These are phyloP conservation scores for Epizoanthus illoricatus DNA, from an alignment of 92 coral and sea anemone genomes.

Conservation along the genomic window DNA sequence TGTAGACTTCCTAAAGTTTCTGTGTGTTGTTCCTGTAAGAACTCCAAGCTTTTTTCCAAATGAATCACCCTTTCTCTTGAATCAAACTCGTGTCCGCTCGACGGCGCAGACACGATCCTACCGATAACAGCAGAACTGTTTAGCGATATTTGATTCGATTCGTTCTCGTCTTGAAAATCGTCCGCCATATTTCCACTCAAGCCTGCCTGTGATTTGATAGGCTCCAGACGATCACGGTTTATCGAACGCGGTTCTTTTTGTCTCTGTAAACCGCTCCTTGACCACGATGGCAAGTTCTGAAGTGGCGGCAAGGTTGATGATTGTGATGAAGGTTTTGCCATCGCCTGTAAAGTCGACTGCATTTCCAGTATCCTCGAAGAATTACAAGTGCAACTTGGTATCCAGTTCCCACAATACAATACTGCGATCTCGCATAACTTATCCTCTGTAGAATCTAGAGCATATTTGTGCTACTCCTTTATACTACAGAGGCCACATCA, in stretches of 20 bases:
- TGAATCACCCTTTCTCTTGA: slow-evolving; percentile 62
- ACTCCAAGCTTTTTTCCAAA: slow-evolving; percentile 79
- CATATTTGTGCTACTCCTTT: neutral
- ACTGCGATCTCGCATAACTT: slow-evolving; percentile 9
- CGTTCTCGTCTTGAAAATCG: slow-evolving; percentile 39
- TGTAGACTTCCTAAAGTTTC: slow-evolving; percentile 81
- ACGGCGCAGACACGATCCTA: slow-evolving; percentile 93
- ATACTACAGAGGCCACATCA: neutral
- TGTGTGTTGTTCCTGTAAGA: slow-evolving; percentile 82
- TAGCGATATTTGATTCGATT: slow-evolving; percentile 19
- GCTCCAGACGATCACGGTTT: slow-evolving; percentile 79
- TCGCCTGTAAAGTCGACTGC: slow-evolving; percentile 71
- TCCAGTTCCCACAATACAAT: neutral
- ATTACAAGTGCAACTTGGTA: neutral
- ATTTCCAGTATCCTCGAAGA: slow-evolving; percentile 29
- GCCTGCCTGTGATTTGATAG: slow-evolving; percentile 54
- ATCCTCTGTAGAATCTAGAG: slow-evolving; percentile 2
- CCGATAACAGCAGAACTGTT: slow-evolving; percentile 41
- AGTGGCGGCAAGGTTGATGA: slow-evolving; percentile 89
- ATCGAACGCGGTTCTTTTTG: slow-evolving; percentile 81
- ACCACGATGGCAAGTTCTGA: slow-evolving; percentile 98
- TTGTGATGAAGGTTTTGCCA: slow-evolving; percentile 77
- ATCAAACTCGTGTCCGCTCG: slow-evolving; percentile 61
- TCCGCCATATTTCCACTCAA: slow-evolving; percentile 43
- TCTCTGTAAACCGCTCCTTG: slow-evolving; percentile 92